Base-by-base conservation (phyloP, 2,113 vertebrate species). In the Lepisosteus osseus region DNA sequence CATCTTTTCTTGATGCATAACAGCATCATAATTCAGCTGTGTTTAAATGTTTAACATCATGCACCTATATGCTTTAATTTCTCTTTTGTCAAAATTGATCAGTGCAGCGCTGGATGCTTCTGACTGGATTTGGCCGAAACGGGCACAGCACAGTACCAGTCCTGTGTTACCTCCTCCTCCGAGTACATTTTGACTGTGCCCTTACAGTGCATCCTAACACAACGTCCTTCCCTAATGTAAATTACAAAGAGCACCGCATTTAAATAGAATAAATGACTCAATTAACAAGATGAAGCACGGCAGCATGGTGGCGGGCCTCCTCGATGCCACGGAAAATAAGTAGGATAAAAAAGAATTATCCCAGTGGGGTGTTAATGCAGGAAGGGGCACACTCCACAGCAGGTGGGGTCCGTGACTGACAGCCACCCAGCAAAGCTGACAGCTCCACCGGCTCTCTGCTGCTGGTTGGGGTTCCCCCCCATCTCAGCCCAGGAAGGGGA, bases 191-290 rank as follows among this genome's bases (percentile, higher is more conserved):
- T 59, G 4, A 59, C 57, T 59, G 57, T 59, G 4, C 57, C 57
- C n/a, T 13, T 13, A 8, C 57, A 59, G 5, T 8, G 13, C 1
- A 2, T n/a, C 12, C 57, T 59, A 59, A 13, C n/a, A 15, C n/a
- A 59, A 13, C 14, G 6, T 29, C 29, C 44, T 29, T 14, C 43
- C 47, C 56, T n/a, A 17, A 42, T 29, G 45, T 65, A 17, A 57
- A 72, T 77, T 75, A 79, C 75, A 71, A 74, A 74, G 69, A 65
- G 65, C 70, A 76, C 74, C 76, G 78, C 65, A 88, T 94, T 92
- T 94, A 92, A 94, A 91, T 69, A 67, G 90, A 94, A 92, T 92
- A 93, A 95, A 94, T 93, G 90, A 91, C 91, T 95, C 92, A 95
- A 93, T 94, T 95, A 94, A 92, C 88, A 90, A 89, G 90, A 90